Evolutionary conservation across 2,888 invertebrate genomes (phyloP).

Genomic region (Oligia fasciuncula): DNA sequence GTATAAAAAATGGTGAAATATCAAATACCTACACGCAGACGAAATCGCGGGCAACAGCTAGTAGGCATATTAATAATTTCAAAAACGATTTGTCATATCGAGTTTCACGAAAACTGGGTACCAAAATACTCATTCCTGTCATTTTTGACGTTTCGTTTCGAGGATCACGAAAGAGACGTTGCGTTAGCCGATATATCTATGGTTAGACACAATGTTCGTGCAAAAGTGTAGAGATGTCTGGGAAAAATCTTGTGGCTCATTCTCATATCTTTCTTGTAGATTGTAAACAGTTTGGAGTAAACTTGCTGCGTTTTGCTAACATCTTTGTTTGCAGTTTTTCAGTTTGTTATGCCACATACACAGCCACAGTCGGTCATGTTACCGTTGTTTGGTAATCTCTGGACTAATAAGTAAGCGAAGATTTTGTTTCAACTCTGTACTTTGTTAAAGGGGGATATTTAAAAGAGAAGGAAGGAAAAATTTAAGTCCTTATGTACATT

Average conservation of each 20-base stretch:
- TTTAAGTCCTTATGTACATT: background rate
- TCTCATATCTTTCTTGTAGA: slow-evolving; percentile 59
- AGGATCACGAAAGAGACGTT: background rate
- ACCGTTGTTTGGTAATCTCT: slow-evolving; percentile 21
- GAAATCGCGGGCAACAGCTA: background rate
- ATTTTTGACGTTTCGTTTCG: background rate
- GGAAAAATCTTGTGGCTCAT: slow-evolving; percentile 52
- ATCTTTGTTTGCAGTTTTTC: slow-evolving; percentile 57
- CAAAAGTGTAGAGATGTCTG: slow-evolving; percentile 32
- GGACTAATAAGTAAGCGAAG: slow-evolving; percentile 5
- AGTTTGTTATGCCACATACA: slow-evolving; percentile 35
- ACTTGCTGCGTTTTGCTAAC: slow-evolving; percentile 47
- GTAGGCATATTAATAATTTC: background rate
- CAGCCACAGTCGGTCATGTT: slow-evolving; percentile 11
- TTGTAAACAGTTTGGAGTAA: slow-evolving; percentile 61
- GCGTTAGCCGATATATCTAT: too few relatives aligned
- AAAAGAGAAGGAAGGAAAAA: background rate
- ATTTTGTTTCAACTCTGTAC: background rate
- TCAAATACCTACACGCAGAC: background rate
- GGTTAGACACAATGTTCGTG: background rate
- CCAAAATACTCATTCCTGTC: background rate
- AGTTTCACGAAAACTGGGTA: background rate
- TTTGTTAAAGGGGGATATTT: background rate
- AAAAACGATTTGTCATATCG: background rate
- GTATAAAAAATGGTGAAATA: background rate